Conservation (phyloP, 92 coral and sea anemone species). For the Virgularia gustaviana region DNA sequence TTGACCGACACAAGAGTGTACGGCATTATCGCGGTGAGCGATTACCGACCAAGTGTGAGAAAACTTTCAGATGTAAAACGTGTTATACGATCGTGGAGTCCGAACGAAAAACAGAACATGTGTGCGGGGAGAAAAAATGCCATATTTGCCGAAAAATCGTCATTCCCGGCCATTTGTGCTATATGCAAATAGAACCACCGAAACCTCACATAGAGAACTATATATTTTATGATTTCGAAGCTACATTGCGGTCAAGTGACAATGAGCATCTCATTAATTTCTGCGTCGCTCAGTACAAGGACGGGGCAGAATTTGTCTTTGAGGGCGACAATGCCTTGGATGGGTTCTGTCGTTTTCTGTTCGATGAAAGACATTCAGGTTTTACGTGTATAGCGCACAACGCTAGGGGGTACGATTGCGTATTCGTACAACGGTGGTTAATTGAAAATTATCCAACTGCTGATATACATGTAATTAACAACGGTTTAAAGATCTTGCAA, state of each 20-base stretch:
- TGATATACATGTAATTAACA: not conserved
- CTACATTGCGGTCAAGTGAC: not conserved
- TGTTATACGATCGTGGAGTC: slow-evolving; percentile 2
- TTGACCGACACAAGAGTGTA: slow-evolving; percentile 5
- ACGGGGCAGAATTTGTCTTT: slow-evolving; percentile 12
- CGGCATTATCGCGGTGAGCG: not conserved
- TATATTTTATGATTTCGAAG: slow-evolving; percentile 25
- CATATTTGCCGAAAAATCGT: slow-evolving; percentile 1
- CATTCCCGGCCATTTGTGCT: slow-evolving; percentile 5
- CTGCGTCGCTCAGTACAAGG: slow-evolving; percentile 7
- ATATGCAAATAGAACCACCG: slow-evolving; percentile 15
- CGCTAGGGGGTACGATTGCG: too few relatives aligned
- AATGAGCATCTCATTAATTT: slow-evolving; percentile 32
- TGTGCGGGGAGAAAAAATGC: slow-evolving; percentile 26
- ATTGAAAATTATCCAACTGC: too few relatives aligned
- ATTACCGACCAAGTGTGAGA: not conserved
- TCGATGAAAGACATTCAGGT: too few relatives aligned
- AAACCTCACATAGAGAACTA: not conserved
- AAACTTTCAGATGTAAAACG: slow-evolving; percentile 4
- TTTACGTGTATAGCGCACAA: too few relatives aligned
- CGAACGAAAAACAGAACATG: not conserved
- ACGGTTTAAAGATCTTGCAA: slow-evolving; percentile 24
- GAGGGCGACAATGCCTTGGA: not conserved
- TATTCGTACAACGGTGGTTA: too few relatives aligned
- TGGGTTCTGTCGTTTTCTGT: too few relatives aligned